Conservation (phyloP, 2,113 vertebrate species). For the Chionomys nivalis region DNA sequence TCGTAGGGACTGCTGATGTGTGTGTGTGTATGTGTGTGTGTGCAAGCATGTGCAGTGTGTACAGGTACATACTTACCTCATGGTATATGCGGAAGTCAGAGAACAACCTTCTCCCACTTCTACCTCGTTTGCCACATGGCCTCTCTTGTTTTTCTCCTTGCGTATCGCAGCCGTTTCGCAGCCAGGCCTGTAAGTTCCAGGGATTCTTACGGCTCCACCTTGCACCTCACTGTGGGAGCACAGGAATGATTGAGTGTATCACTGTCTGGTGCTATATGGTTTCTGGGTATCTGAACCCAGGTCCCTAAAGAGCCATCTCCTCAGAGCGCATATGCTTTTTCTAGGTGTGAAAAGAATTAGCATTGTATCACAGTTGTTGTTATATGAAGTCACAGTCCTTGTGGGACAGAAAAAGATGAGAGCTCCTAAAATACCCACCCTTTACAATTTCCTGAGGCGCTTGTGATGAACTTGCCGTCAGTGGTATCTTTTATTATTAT, state of each 20-base stretch:
- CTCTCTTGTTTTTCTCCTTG: not conserved
- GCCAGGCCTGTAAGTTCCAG: not conserved
- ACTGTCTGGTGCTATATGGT: not conserved
- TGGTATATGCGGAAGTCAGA: not conserved
- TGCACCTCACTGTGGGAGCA: not conserved
- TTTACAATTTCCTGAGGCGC: not conserved
- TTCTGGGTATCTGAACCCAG: not conserved
- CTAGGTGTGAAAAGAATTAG: not conserved
- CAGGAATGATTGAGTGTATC: too few species aligned
- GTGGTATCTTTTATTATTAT: not conserved
- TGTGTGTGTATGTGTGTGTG: not conserved
- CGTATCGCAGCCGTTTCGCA: not conserved
- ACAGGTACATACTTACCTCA: not conserved
- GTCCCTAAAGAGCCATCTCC: not conserved
- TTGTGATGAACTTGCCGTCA: not conserved
- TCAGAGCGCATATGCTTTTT: not conserved
- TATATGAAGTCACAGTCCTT: not conserved
- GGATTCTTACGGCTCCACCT: not conserved
- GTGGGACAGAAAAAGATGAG: not conserved
- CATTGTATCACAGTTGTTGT: not conserved
- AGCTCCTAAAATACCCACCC: not conserved
- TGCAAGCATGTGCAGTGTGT: too few species aligned
- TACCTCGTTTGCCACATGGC: not conserved
- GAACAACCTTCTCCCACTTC: not conserved
- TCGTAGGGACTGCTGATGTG: not conserved